Conservation (phyloP, 2,888 invertebrate genomes). For the Fissipunctia ypsillon region DNA sequence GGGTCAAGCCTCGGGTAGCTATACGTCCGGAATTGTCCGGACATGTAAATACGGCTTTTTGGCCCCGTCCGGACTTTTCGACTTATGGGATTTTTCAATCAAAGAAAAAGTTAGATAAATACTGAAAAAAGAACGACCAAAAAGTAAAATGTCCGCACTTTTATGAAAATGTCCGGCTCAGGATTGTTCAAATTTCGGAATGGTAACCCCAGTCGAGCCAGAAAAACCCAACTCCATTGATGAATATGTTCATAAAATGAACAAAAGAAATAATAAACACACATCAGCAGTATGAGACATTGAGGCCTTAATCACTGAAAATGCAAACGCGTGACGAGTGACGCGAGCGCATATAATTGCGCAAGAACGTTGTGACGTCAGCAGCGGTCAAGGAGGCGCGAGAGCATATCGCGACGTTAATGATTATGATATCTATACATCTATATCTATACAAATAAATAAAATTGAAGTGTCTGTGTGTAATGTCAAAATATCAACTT, state of each 20-base stretch:
- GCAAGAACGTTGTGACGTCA: slow-evolving; percentile 54
- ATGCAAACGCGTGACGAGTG: slow-evolving; percentile 40
- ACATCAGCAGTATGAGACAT: neutral
- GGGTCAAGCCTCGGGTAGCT: neutral
- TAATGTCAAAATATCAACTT: too few relatives aligned
- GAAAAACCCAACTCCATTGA: neutral
- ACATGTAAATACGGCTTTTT: neutral
- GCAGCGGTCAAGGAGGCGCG: slow-evolving; percentile 45
- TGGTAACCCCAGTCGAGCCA: neutral
- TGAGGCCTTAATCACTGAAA: slow-evolving; percentile 19
- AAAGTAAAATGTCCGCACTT: neutral
- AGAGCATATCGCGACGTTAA: slow-evolving; percentile 3
- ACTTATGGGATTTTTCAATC: neutral
- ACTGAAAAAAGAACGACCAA: neutral
- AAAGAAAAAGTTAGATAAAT: neutral
- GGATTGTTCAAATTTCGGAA: neutral
- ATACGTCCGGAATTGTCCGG: neutral
- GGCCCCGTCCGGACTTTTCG: neutral
- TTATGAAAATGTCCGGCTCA: neutral
- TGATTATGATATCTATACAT: neutral
- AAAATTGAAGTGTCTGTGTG: too few relatives aligned
- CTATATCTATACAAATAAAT: too few relatives aligned
- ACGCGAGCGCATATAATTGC: slow-evolving; percentile 56
- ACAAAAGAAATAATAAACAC: neutral
- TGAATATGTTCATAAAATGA: neutral